Evolutionary conservation across 1,140 invertebrate genomes (phyloP).

Genomic region (Cydia amplana): DNA sequence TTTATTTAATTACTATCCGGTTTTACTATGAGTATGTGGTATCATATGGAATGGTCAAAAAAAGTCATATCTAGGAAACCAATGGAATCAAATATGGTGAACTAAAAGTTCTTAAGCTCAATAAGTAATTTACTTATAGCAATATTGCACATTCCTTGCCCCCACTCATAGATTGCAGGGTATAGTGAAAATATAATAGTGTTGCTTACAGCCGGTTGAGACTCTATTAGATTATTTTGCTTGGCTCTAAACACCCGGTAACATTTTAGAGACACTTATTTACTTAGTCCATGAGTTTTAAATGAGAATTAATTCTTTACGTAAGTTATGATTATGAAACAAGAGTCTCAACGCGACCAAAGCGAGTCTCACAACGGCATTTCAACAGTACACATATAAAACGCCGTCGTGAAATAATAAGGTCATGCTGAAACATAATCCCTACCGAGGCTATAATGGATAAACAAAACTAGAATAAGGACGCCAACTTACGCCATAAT

Average conservation of each 20-base stretch:
- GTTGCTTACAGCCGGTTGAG: background rate
- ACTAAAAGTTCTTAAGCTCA: background rate
- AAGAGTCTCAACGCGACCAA: background rate
- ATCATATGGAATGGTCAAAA: too few species aligned
- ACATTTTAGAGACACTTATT: too few species aligned
- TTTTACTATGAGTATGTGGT: too few species aligned
- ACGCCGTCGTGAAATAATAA: background rate
- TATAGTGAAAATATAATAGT: background rate
- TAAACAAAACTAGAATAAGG: constrained; percentile 35
- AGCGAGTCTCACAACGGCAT: background rate
- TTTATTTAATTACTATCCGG: too few species aligned
- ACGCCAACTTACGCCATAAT: constrained; percentile 76
- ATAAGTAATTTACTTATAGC: background rate
- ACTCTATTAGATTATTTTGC: background rate
- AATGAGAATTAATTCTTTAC: background rate
- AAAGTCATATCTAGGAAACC: too few species aligned
- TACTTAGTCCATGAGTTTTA: too few species aligned
- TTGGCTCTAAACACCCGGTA: too few species aligned
- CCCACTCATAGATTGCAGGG: background rate
- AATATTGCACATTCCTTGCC: background rate
- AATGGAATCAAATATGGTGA: too few species aligned
- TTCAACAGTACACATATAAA: background rate
- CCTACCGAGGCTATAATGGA: constrained; percentile 34
- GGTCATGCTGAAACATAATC: too few species aligned
- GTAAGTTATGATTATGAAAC: background rate